These are phyloP conservation scores for Premnoplex brunnescens DNA, from an alignment of 2,797 vertebrate species.

Conservation along the genomic window DNA sequence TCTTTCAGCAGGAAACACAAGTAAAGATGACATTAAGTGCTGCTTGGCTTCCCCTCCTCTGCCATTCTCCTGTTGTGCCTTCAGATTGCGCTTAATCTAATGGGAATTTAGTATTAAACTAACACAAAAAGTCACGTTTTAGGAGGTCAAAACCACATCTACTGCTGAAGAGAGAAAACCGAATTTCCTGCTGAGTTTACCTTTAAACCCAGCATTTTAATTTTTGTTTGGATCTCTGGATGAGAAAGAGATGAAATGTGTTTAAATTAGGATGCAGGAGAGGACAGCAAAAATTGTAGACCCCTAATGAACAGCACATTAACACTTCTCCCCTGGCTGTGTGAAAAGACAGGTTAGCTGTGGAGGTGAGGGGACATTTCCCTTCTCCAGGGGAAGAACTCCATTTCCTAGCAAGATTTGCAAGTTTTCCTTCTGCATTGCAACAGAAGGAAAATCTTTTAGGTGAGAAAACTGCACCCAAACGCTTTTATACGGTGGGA, in stretches of 20 bases:
- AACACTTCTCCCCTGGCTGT: neutral
- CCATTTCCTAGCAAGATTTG: neutral
- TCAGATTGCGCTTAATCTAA: conserved; percentile 28
- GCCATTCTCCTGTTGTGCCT: conserved; percentile 12
- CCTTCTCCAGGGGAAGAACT: neutral
- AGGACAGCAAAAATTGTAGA: neutral
- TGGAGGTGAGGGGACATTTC: neutral
- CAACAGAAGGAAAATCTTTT: neutral
- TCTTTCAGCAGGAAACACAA: conserved; percentile 60
- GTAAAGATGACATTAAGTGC: conserved; percentile 47
- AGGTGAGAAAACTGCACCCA: neutral
- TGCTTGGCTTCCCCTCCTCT: conserved; percentile 39
- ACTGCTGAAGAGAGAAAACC: neutral
- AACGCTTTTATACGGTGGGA: neutral
- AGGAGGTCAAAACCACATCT: neutral
- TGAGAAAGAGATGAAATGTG: neutral
- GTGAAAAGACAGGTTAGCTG: neutral
- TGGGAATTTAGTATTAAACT: conserved; percentile 48
- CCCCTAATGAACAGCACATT: neutral
- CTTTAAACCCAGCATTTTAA: neutral
- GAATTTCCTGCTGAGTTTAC: neutral
- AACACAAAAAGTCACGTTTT: neutral
- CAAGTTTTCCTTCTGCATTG: neutral
- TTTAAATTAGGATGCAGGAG: neutral
- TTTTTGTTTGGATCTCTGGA: neutral